Base-by-base conservation (phyloP, 2,888 invertebrate genomes). In the Scaptomyza polygonia region DNA sequence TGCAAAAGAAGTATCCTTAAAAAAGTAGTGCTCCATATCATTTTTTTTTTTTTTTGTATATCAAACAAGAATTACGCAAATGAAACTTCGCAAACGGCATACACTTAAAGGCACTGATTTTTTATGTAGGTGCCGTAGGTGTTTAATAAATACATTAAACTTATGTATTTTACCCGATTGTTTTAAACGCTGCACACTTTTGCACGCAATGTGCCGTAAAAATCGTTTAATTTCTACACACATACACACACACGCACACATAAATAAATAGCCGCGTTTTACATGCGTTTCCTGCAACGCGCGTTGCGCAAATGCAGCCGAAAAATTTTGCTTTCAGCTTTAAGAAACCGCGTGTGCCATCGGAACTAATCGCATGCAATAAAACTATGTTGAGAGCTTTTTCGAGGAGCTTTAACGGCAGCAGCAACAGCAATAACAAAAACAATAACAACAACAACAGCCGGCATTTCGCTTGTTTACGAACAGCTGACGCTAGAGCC, bases 241-340 rank as follows among this genome's bases (percentile, higher is more conserved):
- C 29, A 32, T n/a, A 34, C 21, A 18, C 67, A 58, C 71, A 21
- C 21, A 34, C 48, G 12, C 16, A 5, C 16, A n/a, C 11, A 14
- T 61, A 45, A 65, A 58, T 16, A 39, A 16, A 36, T 14, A 14
- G 36, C 39, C 72, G 66, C 82, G 78, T 85, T 72, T 67, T 45
- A 77, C 78, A 62, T 77, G 78, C 72, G 57, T 75, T 80, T 70
- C 86, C 79, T 85, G 88, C 86, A 88, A 85, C 79, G 73, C 73
- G 77, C 79, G 73, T 57, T 81, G 79, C 88, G 76, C 86, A 73
- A 82, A 86, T 82, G 82, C 87, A 83, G 86, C 77, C 83, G 48
- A 82, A 73, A 76, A 71, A 14, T 59, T 67, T 34, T 14, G 42
- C 52, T 59, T 59, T 49, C 53, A 54, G 56, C 75, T 79, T 79